A percentile compares a stretch with the other conserved stretches of the same genome.
phyloP scores from a whole-genome alignment of 2,888 invertebrate genomes.

The Matsumyia berberina region DNA sequence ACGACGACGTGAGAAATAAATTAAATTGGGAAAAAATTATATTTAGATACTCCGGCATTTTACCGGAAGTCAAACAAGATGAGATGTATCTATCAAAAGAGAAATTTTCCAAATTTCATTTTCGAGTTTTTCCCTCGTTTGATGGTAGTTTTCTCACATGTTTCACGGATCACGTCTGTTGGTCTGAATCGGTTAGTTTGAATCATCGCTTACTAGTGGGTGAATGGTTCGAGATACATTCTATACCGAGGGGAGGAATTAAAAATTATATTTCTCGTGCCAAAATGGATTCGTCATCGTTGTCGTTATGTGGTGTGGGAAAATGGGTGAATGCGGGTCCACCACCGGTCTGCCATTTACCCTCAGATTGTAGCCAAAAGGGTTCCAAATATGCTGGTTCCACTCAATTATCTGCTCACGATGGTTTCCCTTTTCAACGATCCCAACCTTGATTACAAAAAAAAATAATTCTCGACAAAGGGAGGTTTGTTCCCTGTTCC shows the following conservation, averaged over 20 bases:
- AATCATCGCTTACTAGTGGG: constrained; percentile 62
- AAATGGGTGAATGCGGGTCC: constrained; percentile 28
- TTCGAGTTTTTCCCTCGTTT: no score
- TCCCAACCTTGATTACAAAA: constrained; percentile 9
- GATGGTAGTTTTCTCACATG: constrained; percentile 18
- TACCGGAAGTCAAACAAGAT: constrained; percentile 63
- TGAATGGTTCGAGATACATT: constrained; percentile 28
- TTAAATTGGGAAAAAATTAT: constrained; percentile 38
- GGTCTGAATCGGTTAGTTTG: constrained; percentile 19
- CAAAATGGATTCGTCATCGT: constrained; percentile 64
- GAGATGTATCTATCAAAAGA: constrained; percentile 48
- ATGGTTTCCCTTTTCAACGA: background rate
- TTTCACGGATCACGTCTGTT: constrained; percentile 38
- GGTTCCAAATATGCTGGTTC: constrained; percentile 53
- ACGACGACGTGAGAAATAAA: constrained; percentile 18
- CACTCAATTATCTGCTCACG: constrained; percentile 34
- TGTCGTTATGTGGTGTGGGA: background rate
- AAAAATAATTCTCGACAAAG: background rate
- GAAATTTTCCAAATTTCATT: constrained; percentile 7
- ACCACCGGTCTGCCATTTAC: background rate
- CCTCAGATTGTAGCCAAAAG: constrained; percentile 15
- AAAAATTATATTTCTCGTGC: constrained; percentile 10
- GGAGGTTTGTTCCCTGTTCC: background rate
- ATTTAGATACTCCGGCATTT: constrained; percentile 43
- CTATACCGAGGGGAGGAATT: constrained; percentile 33